Base-by-base conservation (phyloP, 2,797 vertebrate genomes). In the Sebastes diploproa region DNA sequence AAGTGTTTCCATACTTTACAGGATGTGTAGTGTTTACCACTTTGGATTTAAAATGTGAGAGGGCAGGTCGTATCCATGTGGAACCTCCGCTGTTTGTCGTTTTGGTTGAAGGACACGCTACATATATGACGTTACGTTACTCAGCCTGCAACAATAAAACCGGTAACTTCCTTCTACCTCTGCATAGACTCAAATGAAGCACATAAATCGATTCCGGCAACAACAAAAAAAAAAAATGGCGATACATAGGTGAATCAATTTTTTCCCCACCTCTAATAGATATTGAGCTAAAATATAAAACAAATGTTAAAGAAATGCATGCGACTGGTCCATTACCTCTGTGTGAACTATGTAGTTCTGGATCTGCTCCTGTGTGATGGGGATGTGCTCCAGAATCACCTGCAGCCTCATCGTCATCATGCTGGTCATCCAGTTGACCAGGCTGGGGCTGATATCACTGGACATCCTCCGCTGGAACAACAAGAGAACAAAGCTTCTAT, bases 391-490 rank as follows among this genome's bases (percentile, higher is more conserved):
- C 85, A 98, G 94, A 13, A 98, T 96, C 54, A 97, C 96, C 92
- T 97, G 97, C 74, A 98, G 96, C 82, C 98, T 95, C 94, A 98
- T 96, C 1, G 97, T 96, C 96, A 98, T 97, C 96, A 98, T 97
- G 38, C 97, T 96, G 81, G 97, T 98, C 94, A 98, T 95, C 97
- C 97, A 98, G 94, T 96, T 97, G 68, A 98, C 97, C 89, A 98
- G 93, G 11, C 96, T 97, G 1, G 97, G 97, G 79, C 97, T 97
- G 80, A 98, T 97, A 66, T 97, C 97, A 3, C 96, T 96, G 2
- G 97, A 98, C 95, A 98, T 97, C 42, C 97, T 95, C 78, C 97
- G 95, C 97, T 98, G 91, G 60, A 86, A 38, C 23, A 4, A 71
- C 23, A 27, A 12, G 30, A 63, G 67, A 32, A 56, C 12, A 16